Evolutionary conservation across 2,888 invertebrate genomes (phyloP), one percentile per base, ranked within the genome.

Genomic region (Amphimallon solstitiale): DNA sequence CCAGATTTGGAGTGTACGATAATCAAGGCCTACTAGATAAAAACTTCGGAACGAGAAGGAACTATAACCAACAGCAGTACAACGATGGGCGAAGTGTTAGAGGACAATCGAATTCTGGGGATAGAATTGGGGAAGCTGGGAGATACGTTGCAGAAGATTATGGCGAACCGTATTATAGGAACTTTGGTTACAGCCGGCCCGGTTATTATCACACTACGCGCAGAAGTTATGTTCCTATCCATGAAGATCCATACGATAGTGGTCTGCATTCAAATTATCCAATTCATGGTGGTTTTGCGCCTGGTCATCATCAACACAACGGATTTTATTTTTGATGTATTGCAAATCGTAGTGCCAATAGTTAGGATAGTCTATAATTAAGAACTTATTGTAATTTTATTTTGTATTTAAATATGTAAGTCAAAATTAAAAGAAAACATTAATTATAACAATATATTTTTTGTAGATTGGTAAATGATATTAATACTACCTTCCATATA

Each of bases 41-140:
- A 51, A 77, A 76, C 48, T 67, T 72, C 10, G 80, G 73, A 0
- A 75, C 77, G 62, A 72, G 72, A 9, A 72, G 72, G 21, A 75
- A 76, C 52, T 80, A 77, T 66, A 75, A 78, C 52, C 69, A 76
- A 34, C 76, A 79, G 40, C 75, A 77, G 14, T 77, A 77, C 68
- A 75, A 78, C 40, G 75, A 81, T 59, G 74, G 77, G 73, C 72
- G 23, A 63, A 74, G 65, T 59, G 66, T 74, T 14, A 66, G 71
- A 7, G 73, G 72, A 9, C 61, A 72, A 37, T 61, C 61, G 7
- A 60, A 61, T 19, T 59, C 69, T 1, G 78, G 72, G 5, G 71
- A 75, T 63, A 69, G 71, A 3, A 74, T 73, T 63, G 75, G 73
- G 1, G 74, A 72, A 52, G 72, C 65, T 15, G 73, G 67, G 10